Percentiles rank a stretch among this genome's conserved stretches.
These are phyloP conservation scores for Bos javanicus DNA, from an alignment of 2,113 vertebrate genomes.

Conservation along the genomic window DNA sequence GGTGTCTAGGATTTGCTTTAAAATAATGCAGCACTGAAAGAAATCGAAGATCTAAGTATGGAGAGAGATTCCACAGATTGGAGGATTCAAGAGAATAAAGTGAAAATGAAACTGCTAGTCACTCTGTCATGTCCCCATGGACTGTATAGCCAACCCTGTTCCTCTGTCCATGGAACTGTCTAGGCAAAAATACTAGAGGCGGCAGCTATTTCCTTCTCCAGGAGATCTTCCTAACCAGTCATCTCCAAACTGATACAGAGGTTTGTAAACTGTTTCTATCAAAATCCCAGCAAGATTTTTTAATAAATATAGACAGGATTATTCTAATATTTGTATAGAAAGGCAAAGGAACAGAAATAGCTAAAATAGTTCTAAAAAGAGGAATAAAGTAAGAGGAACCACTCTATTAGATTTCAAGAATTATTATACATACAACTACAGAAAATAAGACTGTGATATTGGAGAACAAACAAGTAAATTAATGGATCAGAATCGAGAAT, in stretches of 20 bases:
- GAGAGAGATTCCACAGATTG: neutral
- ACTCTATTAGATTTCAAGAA: neutral
- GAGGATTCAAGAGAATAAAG: neutral
- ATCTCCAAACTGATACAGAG: neutral
- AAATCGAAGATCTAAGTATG: neutral
- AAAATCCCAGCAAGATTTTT: neutral
- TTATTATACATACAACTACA: neutral
- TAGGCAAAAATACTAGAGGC: too few relatives aligned
- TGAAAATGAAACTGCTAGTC: too few relatives aligned
- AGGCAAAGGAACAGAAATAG: neutral
- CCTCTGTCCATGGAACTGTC: too few relatives aligned
- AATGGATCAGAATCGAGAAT: neutral
- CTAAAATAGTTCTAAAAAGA: neutral
- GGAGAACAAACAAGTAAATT: neutral
- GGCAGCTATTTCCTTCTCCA: too few relatives aligned
- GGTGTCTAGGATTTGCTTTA: neutral
- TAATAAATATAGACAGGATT: neutral
- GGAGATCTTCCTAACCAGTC: neutral
- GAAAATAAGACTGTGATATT: neutral
- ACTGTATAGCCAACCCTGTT: too few relatives aligned
- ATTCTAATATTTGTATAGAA: neutral
- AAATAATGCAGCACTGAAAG: neutral
- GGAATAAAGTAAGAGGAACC: neutral
- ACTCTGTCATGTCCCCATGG: too few relatives aligned
- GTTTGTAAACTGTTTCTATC: neutral